Conservation (phyloP, 2,888 invertebrate species). For the Prenolepis imparis region DNA sequence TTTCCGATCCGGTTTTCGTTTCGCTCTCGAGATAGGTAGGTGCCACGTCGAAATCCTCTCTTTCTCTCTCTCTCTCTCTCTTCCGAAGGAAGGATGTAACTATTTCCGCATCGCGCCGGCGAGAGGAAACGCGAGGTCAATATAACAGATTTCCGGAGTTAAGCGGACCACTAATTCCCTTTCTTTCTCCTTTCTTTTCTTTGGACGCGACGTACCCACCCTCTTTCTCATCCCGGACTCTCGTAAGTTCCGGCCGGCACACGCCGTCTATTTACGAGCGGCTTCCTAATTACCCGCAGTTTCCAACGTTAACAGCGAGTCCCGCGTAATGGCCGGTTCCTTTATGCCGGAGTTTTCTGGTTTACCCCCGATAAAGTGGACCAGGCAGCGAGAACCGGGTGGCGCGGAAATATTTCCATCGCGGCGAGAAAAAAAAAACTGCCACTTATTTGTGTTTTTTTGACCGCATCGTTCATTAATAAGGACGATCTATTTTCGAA, state of each 20-base stretch:
- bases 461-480: background rate
- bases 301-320: conserved; percentile 76
- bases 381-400: conserved; percentile 3
- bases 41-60: conserved; percentile 52
- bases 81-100: conserved; percentile 22
- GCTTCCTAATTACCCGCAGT: conserved; percentile 81
- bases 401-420: conserved; percentile 23
- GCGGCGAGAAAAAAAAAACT: background rate
- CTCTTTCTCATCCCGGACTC: conserved; percentile 33
- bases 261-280: conserved; percentile 75
- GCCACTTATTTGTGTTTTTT: background rate
- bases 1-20: conserved; percentile 36
- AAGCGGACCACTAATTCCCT: conserved; percentile 22
- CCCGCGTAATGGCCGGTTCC: conserved; percentile 70
- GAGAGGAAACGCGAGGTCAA: conserved; percentile 45
- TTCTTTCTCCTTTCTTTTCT: conserved; percentile 30
- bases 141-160: conserved; percentile 39
- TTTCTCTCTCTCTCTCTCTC: background rate
- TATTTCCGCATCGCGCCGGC: conserved; percentile 37
- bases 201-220: conserved; percentile 7
- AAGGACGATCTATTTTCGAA: background rate
- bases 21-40: conserved; percentile 16
- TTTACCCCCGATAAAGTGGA: conserved; percentile 33
- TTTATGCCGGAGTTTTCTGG: conserved; percentile 68
- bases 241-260: conserved; percentile 52